phyloP scores from a whole-genome alignment of 2,797 vertebrate genomes.

The Diceros bicornis region DNA sequence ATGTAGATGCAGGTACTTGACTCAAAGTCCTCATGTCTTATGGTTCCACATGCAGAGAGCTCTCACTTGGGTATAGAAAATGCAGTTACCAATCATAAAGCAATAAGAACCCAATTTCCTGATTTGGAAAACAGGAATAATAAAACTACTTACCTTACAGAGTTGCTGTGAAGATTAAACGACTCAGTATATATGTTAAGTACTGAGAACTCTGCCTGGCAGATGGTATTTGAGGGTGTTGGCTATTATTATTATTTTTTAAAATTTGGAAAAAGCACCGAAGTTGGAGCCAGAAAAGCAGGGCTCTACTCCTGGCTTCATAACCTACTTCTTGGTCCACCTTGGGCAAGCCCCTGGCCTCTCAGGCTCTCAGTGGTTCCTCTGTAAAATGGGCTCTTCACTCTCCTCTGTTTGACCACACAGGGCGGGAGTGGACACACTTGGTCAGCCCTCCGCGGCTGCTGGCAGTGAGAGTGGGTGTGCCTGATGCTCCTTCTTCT shows the following conservation, averaged over 20 bases:
- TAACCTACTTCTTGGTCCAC: neutral
- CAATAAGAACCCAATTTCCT: neutral
- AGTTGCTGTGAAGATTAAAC: slow-evolving; percentile 25
- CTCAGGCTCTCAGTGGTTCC: neutral
- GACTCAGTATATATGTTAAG: neutral
- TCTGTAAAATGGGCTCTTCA: slow-evolving; percentile 6
- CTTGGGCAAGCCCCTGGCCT: neutral
- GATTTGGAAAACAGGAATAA: slow-evolving; percentile 11
- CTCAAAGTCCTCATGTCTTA: neutral
- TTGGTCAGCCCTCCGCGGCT: neutral
- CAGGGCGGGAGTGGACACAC: neutral
- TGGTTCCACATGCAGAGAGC: neutral
- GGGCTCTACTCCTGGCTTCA: neutral
- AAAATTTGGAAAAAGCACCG: neutral
- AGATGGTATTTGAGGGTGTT: neutral
- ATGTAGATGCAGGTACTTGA: neutral
- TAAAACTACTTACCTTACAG: neutral
- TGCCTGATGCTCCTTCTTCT: neutral
- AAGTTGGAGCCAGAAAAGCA: neutral
- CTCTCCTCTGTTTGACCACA: neutral
- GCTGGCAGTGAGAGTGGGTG: neutral
- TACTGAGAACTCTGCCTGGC: neutral
- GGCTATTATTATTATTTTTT: neutral
- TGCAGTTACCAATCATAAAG: neutral
- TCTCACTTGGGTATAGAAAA: neutral